A percentile compares a stretch with the other conserved stretches of the same genome.
These are phyloP conservation scores for Macaria notata DNA, from an alignment of 2,888 invertebrate genomes.

Conservation along the genomic window DNA sequence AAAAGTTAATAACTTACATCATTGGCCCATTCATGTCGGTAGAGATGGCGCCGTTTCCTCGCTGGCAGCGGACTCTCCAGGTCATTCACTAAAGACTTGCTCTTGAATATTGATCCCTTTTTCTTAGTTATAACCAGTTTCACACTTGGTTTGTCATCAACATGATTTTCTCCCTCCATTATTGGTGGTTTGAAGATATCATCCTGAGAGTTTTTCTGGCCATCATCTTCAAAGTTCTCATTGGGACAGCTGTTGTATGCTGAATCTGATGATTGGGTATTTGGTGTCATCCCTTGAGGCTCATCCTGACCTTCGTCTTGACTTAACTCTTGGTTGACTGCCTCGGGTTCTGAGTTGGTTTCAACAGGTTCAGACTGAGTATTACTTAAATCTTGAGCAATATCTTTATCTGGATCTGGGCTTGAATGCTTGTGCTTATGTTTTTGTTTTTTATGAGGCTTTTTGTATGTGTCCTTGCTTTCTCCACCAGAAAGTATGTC, in stretches of 20 bases:
- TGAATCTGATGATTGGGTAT: constrained; percentile 67
- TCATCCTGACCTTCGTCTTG: constrained; percentile 44
- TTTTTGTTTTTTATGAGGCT: constrained; percentile 61
- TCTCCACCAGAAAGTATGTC: constrained; percentile 61
- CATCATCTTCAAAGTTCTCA: constrained; percentile 71
- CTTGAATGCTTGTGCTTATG: constrained; percentile 61
- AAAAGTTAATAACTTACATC: constrained; percentile 74
- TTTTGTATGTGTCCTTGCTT: constrained; percentile 52
- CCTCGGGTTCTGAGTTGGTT: constrained; percentile 19
- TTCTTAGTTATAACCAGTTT: constrained; percentile 90
- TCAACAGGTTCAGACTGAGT: constrained; percentile 35
- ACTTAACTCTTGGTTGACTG: constrained; percentile 36
- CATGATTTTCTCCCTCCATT: constrained; percentile 60
- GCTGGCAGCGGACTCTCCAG: constrained; percentile 82
- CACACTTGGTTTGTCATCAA: constrained; percentile 81
- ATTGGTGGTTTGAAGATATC: constrained; percentile 75
- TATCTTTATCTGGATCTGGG: constrained; percentile 43
- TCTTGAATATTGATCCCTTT: constrained; percentile 95
- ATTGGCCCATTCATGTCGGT: constrained; percentile 95
- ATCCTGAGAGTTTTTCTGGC: constrained; percentile 61
- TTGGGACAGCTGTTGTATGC: constrained; percentile 75
- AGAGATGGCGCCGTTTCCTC: constrained; percentile 89
- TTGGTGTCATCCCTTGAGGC: constrained; percentile 44
- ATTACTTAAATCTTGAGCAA: constrained; percentile 34
- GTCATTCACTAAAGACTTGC: constrained; percentile 86